Conservation (phyloP, 2,113 vertebrate genomes). For the Urocynchramus pylzowi region DNA sequence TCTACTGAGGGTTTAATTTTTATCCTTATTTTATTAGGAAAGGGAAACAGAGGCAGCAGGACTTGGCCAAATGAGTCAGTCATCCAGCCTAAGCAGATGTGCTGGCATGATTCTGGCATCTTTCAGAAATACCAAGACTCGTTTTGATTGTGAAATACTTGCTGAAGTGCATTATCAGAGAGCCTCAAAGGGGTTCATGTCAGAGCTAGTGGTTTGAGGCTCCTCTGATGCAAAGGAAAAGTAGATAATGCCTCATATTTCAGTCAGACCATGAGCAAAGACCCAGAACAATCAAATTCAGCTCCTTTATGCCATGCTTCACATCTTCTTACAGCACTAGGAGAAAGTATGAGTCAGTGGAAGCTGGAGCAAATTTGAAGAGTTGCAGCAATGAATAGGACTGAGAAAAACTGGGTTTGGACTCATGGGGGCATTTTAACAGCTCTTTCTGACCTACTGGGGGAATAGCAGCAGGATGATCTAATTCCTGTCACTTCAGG, state of each 20-base stretch:
- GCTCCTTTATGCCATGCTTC: not conserved
- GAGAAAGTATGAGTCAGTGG: not conserved
- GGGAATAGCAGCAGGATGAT: not conserved
- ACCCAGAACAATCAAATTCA: not conserved
- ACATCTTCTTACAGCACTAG: not conserved
- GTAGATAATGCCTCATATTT: not conserved
- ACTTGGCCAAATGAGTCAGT: constrained; percentile 2
- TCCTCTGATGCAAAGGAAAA: not conserved
- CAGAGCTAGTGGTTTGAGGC: not conserved
- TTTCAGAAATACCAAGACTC: constrained; percentile 11
- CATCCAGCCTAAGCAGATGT: constrained; percentile 24
- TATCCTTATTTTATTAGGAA: constrained; percentile 40
- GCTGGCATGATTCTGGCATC: not conserved
- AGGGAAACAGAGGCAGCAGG: constrained; percentile 24
- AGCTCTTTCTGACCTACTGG: not conserved
- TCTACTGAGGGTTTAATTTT: constrained; percentile 30
- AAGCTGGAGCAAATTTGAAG: not conserved
- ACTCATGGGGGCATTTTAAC: not conserved
- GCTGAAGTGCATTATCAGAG: constrained; percentile 13
- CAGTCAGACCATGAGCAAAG: not conserved
- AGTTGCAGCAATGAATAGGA: not conserved
- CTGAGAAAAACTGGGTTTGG: not conserved
- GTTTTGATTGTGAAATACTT: constrained; percentile 30
- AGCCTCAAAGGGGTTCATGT: not conserved
- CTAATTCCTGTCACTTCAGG: not conserved